A percentile compares a stretch with the other conserved stretches of the same genome.
Evolutionary conservation across 1,140 invertebrate species (phyloP).

Genomic region (Drosophila insularis): DNA sequence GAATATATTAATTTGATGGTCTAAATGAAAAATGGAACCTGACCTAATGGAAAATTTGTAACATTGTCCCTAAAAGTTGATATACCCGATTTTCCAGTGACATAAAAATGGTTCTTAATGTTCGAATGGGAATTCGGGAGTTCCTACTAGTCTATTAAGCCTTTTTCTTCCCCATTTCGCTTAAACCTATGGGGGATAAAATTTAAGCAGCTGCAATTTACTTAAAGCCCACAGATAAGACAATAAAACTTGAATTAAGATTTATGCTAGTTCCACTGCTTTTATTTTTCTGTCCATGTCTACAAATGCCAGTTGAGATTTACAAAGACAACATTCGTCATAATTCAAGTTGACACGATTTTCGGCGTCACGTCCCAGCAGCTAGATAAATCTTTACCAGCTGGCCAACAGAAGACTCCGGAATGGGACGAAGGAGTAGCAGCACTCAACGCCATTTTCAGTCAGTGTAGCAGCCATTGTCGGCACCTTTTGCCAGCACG

Average conservation of each 20-base stretch:
- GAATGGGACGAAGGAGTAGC: not conserved
- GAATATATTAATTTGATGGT: too few species aligned
- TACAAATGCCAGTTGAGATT: conserved; percentile 32
- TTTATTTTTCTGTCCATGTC: conserved; percentile 44
- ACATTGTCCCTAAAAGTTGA: not conserved
- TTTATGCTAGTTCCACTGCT: conserved; percentile 49
- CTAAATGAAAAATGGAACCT: too few species aligned
- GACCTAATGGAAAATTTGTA: too few species aligned
- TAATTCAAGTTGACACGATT: conserved; percentile 77
- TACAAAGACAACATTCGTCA: conserved; percentile 62
- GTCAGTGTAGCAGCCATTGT: conserved; percentile 8
- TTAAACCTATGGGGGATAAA: not conserved
- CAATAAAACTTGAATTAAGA: conserved; percentile 66
- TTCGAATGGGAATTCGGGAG: conserved; percentile 38
- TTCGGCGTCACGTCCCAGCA: conserved; percentile 61
- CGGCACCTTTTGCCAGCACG: conserved; percentile 67
- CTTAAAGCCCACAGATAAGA: conserved; percentile 42
- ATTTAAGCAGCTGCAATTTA: conserved; percentile 30
- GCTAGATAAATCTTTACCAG: conserved; percentile 67
- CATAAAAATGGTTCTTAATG: conserved; percentile 37
- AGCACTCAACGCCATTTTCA: conserved; percentile 60
- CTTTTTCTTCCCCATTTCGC: conserved; percentile 15
- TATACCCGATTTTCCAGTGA: not conserved
- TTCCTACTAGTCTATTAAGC: conserved; percentile 21
- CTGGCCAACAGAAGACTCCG: conserved; percentile 8